Evolutionary conservation across 2,888 invertebrate genomes (phyloP), one percentile per base, ranked within the genome.

Genomic region (Cylindroiulus punctatus): DNA sequence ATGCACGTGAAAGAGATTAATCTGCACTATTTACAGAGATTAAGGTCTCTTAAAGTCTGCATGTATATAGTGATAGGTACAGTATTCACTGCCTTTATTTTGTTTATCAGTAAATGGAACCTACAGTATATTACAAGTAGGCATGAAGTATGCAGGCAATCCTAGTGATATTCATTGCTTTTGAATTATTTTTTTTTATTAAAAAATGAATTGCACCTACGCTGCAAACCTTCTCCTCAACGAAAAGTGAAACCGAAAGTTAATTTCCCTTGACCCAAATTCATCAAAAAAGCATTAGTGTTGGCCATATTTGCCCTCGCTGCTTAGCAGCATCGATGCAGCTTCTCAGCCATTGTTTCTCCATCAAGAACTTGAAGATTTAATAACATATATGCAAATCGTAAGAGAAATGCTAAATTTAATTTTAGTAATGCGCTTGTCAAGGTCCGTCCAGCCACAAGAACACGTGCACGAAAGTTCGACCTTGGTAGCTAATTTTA

Each of bases 211-310:
- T 19, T 52, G 52, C 14, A 52, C 52, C 52, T n/a, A 52, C 52
- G 52, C 52, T 22, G 65, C 19, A 19, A 57, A 57, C n/a, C 57
- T 26, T 8, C 1, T 26, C 65, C 65, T 65, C 65, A 12, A 65
- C 26, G 65, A 65, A 65, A 65, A 65, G 26, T 65, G 10, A 65
- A 26, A 65, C 22, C 65, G 65, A 65, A 65, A 65, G 65, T 65
- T 65, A 65, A 65, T 65, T 65, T 65, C 65, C 65, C 65, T 65
- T 65, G 65, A 65, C 65, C 65, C 65, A 65, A 65, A 26, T 65
- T 26, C 65, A 65, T 65, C 19, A 65, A 65, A 65, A 44, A 65
- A 26, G 65, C 65, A 65, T 65, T 65, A 7, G n/a, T 65, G 14
- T 47, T 47, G 26, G 57, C 8, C 57, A 19, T n/a, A 57, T n/a